Base-by-base conservation (phyloP, 1,140 invertebrate species). In the Drosophila sechellia region DNA sequence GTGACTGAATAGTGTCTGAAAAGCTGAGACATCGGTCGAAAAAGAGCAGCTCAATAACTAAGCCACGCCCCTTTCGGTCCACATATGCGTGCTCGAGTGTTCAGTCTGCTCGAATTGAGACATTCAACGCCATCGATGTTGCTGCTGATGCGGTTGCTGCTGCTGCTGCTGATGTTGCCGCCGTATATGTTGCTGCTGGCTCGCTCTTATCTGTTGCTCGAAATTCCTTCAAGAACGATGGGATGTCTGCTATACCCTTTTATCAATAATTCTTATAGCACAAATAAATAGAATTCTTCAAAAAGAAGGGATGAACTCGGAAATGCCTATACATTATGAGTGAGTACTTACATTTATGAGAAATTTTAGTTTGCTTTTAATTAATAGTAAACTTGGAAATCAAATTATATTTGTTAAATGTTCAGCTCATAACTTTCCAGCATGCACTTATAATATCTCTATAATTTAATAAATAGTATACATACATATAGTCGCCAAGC, bases 21-120 rank as follows among this genome's bases (percentile, higher is more conserved):
- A 15, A 39, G 37, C 64, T 4, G 27, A 34, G 64, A 52, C 35
- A 49, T 39, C 11, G 64, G 20, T 27, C 10, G 50, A 31, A 27
- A 69, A 69, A 56, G 64, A 69, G 50, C 66, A 68, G 81, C 84
- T 86, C 68, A 56, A 39, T 56, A 74, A 63, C 71, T 70, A 63
- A 53, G 76, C 77, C 77, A 85, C 78, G 81, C 81, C 79, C 72
- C 81, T 77, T 86, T 81, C 64, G 78, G 69, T 64, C 48, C 81
- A 75, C 81, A 69, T 50, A 77, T 87, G 83, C 83, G 83, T 86
- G 83, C 83, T 78, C 58, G 68, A 81, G 79, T 77, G 79, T 48
- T 20, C 65, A 71, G 20, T 48, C 43, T 64, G 31, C 65, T 87
- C 75, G 50, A 73, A 81, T 86, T 87, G 79, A 86, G 83, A 86